A percentile compares a stretch with the other conserved stretches of the same genome.
Evolutionary conservation across 2,888 invertebrate species (phyloP).

Genomic region (Aspidapion aeneum): DNA sequence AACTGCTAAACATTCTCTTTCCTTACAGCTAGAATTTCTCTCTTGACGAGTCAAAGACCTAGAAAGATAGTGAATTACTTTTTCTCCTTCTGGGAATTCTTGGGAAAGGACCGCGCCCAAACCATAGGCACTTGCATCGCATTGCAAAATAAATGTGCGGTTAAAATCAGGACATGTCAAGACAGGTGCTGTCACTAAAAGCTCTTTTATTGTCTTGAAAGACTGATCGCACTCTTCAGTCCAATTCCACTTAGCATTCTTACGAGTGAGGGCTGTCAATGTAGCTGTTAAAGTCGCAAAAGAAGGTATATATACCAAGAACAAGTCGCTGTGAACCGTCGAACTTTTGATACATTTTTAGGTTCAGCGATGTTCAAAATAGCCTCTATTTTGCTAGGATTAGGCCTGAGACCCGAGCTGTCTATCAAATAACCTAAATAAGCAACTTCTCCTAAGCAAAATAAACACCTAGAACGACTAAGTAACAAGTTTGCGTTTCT

Average conservation of each 20-base stretch:
- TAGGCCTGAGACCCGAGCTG: background rate
- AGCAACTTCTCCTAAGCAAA: background rate
- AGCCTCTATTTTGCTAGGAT: background rate
- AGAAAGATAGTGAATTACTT: no score
- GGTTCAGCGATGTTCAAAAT: background rate
- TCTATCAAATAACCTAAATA: background rate
- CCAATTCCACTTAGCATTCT: constrained; percentile 2
- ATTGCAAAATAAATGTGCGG: constrained; percentile 19
- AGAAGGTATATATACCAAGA: background rate
- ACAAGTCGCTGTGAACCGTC: background rate
- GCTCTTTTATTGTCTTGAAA: constrained; percentile 20
- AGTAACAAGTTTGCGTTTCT: background rate
- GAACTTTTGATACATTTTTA: background rate
- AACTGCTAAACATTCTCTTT: constrained; percentile 24
- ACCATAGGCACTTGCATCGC: constrained; percentile 20
- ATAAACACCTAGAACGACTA: background rate
- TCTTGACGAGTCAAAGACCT: no score
- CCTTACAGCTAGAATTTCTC: no score
- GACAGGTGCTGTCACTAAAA: constrained; percentile 24
- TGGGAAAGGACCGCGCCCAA: constrained; percentile 24
- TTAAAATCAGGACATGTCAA: constrained; percentile 27
- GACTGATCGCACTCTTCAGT: constrained; percentile 14
- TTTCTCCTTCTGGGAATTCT: no score
- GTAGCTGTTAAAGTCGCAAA: background rate
- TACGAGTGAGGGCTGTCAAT: background rate